Conservation (phyloP, 2,113 vertebrate species). For the Sylvia atricapilla region DNA sequence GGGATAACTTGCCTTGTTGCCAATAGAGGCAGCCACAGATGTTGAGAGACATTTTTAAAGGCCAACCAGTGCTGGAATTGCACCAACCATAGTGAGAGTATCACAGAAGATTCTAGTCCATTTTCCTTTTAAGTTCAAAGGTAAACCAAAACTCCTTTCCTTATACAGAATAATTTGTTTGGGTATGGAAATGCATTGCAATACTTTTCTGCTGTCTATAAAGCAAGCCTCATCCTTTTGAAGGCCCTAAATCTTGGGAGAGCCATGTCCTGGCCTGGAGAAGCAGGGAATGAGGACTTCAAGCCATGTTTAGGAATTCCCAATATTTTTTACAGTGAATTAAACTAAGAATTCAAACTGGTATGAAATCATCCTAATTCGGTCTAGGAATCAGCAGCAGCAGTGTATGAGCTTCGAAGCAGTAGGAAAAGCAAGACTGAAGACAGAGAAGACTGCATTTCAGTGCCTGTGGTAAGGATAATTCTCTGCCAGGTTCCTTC, state of each 20-base stretch:
- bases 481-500: neutral
- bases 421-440: neutral
- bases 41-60: no score
- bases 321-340: neutral
- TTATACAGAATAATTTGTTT: no score
- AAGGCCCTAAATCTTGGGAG: neutral
- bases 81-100: no score
- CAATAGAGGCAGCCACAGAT: no score
- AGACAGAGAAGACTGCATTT: neutral
- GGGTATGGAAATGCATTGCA: no score
- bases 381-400: fast-evolving
- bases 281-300: neutral
- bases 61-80: no score
- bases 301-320: neutral
- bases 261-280: fast-evolving
- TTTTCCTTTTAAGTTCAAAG: no score
- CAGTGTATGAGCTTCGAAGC: neutral
- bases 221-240: neutral
- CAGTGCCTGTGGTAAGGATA: neutral
- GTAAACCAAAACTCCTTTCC: no score
- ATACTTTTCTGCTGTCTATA: neutral
- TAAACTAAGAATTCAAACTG: neutral
- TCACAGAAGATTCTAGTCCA: no score
- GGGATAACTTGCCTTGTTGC: no score
- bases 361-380: neutral